Evolutionary conservation across 1,140 invertebrate species (phyloP).

Genomic region (Drosophila navojoa): DNA sequence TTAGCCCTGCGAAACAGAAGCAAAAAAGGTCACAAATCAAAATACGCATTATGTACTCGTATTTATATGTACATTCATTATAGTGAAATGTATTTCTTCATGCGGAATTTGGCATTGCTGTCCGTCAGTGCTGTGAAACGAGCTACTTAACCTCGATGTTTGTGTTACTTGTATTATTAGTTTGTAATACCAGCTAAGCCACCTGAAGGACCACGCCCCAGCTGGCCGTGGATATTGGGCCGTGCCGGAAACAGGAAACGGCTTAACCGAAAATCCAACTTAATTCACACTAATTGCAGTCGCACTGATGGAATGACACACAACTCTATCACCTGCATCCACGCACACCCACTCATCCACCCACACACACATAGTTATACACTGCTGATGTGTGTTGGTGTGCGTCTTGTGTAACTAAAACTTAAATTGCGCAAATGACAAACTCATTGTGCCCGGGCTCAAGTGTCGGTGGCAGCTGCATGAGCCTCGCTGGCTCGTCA

Average conservation of each 20-base stretch:
- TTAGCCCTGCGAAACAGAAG: conserved; percentile 64
- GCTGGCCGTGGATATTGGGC: conserved; percentile 19
- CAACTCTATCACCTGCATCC: conserved; percentile 17
- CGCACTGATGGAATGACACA: conserved; percentile 69
- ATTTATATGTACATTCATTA: conserved; percentile 1
- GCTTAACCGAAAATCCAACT: conserved; percentile 58
- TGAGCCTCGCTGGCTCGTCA: conserved; percentile 52
- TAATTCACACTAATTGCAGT: conserved; percentile 52
- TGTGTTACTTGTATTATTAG: neutral
- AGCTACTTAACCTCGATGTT: conserved; percentile 10
- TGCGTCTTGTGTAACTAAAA: conserved; percentile 21
- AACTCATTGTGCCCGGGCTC: conserved; percentile 53
- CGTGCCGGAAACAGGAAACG: conserved; percentile 36
- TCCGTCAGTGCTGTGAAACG: conserved; percentile 2
- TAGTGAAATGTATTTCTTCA: conserved; percentile 4
- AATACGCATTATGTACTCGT: conserved; percentile 7
- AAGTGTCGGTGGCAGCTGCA: conserved; percentile 63
- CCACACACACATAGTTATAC: neutral
- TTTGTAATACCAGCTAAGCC: conserved; percentile 18
- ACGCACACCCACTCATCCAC: conserved; percentile 6
- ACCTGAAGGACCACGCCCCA: conserved; percentile 2
- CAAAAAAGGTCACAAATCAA: conserved; percentile 1
- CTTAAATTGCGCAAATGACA: conserved; percentile 56
- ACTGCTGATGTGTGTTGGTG: conserved; percentile 7
- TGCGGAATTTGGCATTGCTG: conserved; percentile 22